phyloP scores from a whole-genome alignment of 2,888 invertebrate genomes.

The Ormia ochracea region DNA sequence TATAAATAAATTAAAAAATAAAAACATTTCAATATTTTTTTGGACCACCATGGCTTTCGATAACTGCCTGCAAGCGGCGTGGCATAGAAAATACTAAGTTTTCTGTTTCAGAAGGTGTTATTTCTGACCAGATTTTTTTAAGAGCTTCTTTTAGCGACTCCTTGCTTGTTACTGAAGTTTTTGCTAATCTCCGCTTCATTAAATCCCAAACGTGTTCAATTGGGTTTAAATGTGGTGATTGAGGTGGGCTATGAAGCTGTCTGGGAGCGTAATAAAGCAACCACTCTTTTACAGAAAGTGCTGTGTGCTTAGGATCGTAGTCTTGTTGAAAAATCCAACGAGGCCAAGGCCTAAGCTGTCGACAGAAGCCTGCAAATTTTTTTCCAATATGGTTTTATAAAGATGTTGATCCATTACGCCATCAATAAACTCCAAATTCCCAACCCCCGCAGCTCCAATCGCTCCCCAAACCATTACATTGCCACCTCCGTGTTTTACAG shows the following conservation, averaged over 20 bases:
- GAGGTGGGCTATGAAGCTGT: neutral
- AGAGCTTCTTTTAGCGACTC: neutral
- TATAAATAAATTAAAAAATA: too few species aligned
- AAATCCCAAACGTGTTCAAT: neutral
- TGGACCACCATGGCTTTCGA: too few species aligned
- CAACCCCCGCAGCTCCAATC: too few species aligned
- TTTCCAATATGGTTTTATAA: slow-evolving; percentile 4
- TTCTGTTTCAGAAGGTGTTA: neutral
- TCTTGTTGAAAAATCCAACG: neutral
- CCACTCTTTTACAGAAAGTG: slow-evolving; percentile 23
- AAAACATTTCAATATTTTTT: too few species aligned
- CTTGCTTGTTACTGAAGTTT: neutral
- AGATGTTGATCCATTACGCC: neutral
- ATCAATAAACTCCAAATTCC: neutral
- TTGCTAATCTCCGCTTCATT: neutral
- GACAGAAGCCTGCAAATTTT: too few species aligned
- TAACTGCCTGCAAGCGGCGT: neutral
- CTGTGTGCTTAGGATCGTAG: too few species aligned
- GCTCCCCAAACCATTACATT: slow-evolving; percentile 40
- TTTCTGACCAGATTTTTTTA: neutral
- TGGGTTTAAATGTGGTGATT: slow-evolving; percentile 10
- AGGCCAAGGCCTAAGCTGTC: too few species aligned
- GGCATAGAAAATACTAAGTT: neutral
- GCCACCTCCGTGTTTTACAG: slow-evolving; percentile 34
- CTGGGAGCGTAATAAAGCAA: slow-evolving; percentile 44